Percentiles rank a stretch among this genome's conserved stretches.
Conservation (phyloP, 2,888 invertebrate genomes). For the Hirtodrosophila trivittata region DNA sequence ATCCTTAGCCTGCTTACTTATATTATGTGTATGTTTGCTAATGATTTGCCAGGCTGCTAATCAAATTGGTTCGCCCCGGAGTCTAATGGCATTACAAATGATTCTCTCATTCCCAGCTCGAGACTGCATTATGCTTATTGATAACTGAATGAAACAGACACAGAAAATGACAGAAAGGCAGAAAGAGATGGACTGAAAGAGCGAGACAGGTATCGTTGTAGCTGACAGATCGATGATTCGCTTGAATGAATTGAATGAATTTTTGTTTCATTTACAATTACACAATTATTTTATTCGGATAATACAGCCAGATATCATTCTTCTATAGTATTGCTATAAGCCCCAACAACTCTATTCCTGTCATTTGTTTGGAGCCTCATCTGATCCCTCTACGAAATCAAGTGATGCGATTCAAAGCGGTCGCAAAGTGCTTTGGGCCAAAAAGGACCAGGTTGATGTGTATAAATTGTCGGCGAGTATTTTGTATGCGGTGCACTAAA, state of each 20-base stretch:
- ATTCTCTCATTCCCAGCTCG: conserved; percentile 9
- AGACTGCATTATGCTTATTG: conserved; percentile 29
- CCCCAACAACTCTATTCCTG: no score
- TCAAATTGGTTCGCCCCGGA: conserved; percentile 63
- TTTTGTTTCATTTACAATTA: no score
- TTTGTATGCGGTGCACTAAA: conserved; percentile 39
- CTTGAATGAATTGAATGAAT: no score
- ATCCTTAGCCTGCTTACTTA: conserved; percentile 34
- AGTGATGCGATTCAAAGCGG: no score
- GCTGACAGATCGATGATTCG: no score
- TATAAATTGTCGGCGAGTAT: conserved; percentile 32
- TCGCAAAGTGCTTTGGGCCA: no score
- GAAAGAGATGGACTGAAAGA: background rate
- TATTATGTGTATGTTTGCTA: conserved; percentile 62
- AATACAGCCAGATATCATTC: no score
- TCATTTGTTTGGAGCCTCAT: no score
- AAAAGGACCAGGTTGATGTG: conserved; percentile 22
- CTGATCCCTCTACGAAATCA: no score
- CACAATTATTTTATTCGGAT: no score
- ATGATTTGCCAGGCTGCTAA: conserved; percentile 72
- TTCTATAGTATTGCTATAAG: no score
- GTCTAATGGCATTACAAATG: conserved; percentile 61
- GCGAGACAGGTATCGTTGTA: no score
- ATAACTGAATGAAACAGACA: conserved; percentile 11
- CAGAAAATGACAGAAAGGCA: background rate